Base-by-base conservation (phyloP, 2,888 invertebrate species). In the Orchestes rusci region DNA sequence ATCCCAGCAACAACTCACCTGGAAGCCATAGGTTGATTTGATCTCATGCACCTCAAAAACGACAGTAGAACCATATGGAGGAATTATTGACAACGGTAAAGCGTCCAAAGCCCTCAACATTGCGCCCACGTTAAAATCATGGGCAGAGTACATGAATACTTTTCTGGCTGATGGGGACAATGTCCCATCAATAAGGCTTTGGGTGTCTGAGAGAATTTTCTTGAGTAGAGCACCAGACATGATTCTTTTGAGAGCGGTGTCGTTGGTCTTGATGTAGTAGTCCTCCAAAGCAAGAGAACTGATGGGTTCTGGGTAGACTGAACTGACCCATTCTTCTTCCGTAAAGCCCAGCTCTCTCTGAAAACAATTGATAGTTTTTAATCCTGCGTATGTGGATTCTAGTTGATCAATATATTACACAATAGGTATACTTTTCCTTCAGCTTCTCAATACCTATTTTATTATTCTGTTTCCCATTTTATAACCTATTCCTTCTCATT, bases 121-220 rank as follows among this genome's bases (percentile, higher is more conserved):
- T 15, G 40, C 18, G 3, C 39, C 53, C 15, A 56, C 42, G 23
- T 53, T 55, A 4, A 39, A 29, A 16, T 55, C 56, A 35, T 56
- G 56, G 16, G 46, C 56, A 1, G 56, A 56, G 44, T 55, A 56
- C 8, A 55, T 30, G 40, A 52, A 55, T 32, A 56, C 31, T 43
- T 56, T 55, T 28, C 46, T 47, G 13, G 34, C 20, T 15, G 36
- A 27, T 12, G 48, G 52, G 7, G 10, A 17, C 23, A 51, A 10
- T 8, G 40, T 45, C 20, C 48, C 48, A 10, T 46, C 30, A 27
- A 53, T 45, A 29, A 48, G 47, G 13, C 12, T 18, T 40, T 33
- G 17, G 4, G 46, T 39, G 27, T 56, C 52, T 3, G 30, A 15
- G 12, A 55, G 16, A 2, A 56, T 45, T 29, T 55, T 51, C 28